A percentile compares a stretch with the other conserved stretches of the same genome.
Conservation (phyloP, 2,888 invertebrate genomes). For the Vesta saturnalis region DNA sequence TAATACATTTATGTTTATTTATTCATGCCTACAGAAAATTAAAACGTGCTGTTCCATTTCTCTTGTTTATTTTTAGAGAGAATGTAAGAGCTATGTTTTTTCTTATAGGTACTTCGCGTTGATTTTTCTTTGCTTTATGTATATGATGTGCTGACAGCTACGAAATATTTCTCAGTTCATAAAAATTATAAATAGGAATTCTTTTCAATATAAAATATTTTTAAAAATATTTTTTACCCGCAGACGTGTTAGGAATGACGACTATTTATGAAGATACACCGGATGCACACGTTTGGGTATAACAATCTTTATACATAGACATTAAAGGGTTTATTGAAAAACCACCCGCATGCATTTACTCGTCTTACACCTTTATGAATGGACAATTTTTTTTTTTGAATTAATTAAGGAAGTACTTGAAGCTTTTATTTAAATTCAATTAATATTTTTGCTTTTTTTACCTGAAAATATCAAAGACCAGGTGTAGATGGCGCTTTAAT, state of each 20-base stretch:
- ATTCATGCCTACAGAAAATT: constrained; percentile 32
- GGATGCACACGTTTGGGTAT: background rate
- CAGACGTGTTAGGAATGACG: background rate
- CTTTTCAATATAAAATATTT: background rate
- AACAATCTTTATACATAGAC: background rate
- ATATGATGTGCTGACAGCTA: constrained; percentile 23
- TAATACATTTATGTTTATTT: constrained; percentile 38
- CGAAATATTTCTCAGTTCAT: background rate
- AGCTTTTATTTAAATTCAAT: no score
- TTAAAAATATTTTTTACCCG: no score
- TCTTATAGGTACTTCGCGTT: constrained; percentile 9
- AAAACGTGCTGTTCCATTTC: constrained; percentile 36
- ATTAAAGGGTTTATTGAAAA: background rate
- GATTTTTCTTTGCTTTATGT: constrained; percentile 25
- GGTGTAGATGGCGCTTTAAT: no score
- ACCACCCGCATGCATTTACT: background rate
- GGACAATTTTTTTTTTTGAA: background rate
- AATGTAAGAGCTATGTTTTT: constrained; percentile 21
- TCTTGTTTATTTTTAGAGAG: constrained; percentile 33
- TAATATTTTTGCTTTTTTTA: no score
- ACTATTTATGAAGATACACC: background rate
- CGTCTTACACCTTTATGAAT: constrained; percentile 2
- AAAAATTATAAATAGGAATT: constrained; percentile 10
- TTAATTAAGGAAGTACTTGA: constrained; percentile 3
- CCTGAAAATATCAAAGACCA: no score